Evolutionary conservation across 2,888 invertebrate genomes (phyloP).

Genomic region (Pachymerium ferrugineum): DNA sequence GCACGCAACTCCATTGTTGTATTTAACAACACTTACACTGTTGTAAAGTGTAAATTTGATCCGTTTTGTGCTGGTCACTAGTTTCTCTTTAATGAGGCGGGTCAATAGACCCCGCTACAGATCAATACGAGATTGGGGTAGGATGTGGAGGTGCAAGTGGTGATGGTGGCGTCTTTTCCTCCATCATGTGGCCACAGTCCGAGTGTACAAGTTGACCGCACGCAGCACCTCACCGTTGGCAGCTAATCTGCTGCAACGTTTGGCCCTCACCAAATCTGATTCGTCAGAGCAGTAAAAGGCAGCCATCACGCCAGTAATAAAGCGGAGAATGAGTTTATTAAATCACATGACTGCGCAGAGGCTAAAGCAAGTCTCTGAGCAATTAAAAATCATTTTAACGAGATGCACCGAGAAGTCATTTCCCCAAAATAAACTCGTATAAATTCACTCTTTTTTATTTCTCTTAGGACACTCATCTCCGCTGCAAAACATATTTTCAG

Average conservation of each 20-base stretch:
- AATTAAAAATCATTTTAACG: slow-evolving; percentile 26
- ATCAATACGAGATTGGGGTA: slow-evolving; percentile 18
- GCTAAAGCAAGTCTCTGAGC: slow-evolving; percentile 19
- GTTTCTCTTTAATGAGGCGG: slow-evolving; percentile 5
- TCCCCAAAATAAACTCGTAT: not conserved
- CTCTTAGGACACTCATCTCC: no score
- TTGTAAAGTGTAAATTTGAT: slow-evolving; percentile 14
- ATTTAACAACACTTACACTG: not conserved
- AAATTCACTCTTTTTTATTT: not conserved
- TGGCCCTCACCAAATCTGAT: not conserved
- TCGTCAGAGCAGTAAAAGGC: not conserved
- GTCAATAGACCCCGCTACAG: slow-evolving; percentile 22
- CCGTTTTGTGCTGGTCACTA: slow-evolving; percentile 10
- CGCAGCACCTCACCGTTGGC: slow-evolving; percentile 8
- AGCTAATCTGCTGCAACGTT: no score
- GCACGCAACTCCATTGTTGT: not conserved
- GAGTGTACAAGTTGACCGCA: slow-evolving; percentile 5
- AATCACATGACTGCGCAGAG: slow-evolving; percentile 20
- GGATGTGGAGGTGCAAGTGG: no score
- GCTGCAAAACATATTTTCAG: no score
- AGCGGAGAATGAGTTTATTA: slow-evolving; percentile 25
- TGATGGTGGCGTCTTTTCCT: not conserved
- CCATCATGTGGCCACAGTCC: slow-evolving; percentile 27
- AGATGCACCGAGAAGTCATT: slow-evolving; percentile 3
- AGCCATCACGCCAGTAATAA: slow-evolving; percentile 17